A percentile compares a stretch with the other conserved stretches of the same genome.
Conservation (phyloP, 2,797 vertebrate species). For the Tokudaia tokunoshimensis region DNA sequence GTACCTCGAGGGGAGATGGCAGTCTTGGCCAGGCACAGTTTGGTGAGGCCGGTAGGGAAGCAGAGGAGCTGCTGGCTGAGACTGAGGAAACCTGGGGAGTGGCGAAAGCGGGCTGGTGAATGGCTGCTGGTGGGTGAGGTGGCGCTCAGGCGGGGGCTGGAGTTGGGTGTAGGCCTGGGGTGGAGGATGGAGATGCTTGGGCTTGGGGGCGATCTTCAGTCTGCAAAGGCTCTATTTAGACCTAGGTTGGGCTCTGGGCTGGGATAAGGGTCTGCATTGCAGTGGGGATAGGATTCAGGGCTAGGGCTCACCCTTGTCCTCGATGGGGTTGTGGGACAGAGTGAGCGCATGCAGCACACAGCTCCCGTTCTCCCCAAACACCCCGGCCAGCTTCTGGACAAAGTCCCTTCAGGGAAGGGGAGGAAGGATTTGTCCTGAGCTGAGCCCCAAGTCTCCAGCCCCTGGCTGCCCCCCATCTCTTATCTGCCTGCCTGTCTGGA, state of each 20-base stretch:
- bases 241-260: slow-evolving; percentile 62
- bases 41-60: slow-evolving; percentile 94
- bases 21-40: slow-evolving; percentile 95
- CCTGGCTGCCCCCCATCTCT: slow-evolving; percentile 53
- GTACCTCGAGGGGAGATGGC: slow-evolving; percentile 94
- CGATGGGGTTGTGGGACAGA: slow-evolving; percentile 94
- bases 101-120: background rate
- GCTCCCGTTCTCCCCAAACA: slow-evolving; percentile 94
- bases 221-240: slow-evolving; percentile 34
- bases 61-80: slow-evolving; percentile 95
- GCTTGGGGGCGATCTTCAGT: slow-evolving; percentile 42
- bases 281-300: slow-evolving; percentile 46
- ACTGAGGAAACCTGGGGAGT: slow-evolving; percentile 91
- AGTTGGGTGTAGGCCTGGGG: slow-evolving; percentile 46
- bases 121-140: background rate
- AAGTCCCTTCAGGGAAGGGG: slow-evolving; percentile 91
- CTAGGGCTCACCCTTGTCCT: slow-evolving; percentile 93
- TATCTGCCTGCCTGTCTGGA: slow-evolving; percentile 24
- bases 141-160: background rate
- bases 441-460: slow-evolving; percentile 59
- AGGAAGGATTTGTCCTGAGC: slow-evolving; percentile 78
- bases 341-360: slow-evolving; percentile 94
- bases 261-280: slow-evolving; percentile 45
- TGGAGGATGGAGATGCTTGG: background rate
- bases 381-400: slow-evolving; percentile 94